Evolutionary conservation across 2,888 invertebrate genomes (phyloP).

Genomic region (Drosophila nr. perissopoda): DNA sequence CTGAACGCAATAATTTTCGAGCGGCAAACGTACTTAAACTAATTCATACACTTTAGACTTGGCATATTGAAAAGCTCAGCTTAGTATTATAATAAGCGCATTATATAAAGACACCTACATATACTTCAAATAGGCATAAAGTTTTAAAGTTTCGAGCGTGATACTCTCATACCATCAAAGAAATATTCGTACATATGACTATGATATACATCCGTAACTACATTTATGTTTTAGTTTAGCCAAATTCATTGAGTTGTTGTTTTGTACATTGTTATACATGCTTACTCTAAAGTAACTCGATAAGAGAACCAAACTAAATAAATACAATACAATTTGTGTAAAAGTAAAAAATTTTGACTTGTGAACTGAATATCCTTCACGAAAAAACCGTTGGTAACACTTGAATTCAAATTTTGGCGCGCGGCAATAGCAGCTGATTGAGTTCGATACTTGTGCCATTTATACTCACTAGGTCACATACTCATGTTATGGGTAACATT

Average conservation of each 20-base stretch:
- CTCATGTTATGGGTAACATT: conserved; percentile 19
- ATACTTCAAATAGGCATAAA: conserved; percentile 39
- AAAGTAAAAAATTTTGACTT: conserved; percentile 20
- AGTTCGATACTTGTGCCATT: conserved; percentile 13
- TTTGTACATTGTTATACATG: conserved; percentile 79
- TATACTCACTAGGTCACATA: conserved; percentile 11
- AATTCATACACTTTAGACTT: conserved; percentile 46
- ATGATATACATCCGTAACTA: conserved; percentile 51
- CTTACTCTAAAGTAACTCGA: conserved; percentile 57
- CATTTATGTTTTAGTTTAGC: conserved; percentile 70
- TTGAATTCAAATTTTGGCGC: conserved; percentile 5
- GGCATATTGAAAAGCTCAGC: conserved; percentile 54
- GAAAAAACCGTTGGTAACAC: neutral
- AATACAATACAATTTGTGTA: conserved; percentile 48
- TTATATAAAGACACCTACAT: conserved; percentile 36
- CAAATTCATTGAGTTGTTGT: conserved; percentile 75
- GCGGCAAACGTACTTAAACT: conserved; percentile 7
- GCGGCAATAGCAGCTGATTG: neutral
- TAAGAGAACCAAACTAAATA: conserved; percentile 55
- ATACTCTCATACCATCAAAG: conserved; percentile 54
- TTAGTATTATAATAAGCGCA: conserved; percentile 42
- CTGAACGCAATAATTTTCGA: conserved; percentile 1
- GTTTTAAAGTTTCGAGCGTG: conserved; percentile 63
- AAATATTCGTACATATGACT: conserved; percentile 45
- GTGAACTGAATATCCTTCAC: conserved; percentile 4